Base-by-base conservation (phyloP, 1,140 invertebrate species). In the Steinernema feltiae region DNA sequence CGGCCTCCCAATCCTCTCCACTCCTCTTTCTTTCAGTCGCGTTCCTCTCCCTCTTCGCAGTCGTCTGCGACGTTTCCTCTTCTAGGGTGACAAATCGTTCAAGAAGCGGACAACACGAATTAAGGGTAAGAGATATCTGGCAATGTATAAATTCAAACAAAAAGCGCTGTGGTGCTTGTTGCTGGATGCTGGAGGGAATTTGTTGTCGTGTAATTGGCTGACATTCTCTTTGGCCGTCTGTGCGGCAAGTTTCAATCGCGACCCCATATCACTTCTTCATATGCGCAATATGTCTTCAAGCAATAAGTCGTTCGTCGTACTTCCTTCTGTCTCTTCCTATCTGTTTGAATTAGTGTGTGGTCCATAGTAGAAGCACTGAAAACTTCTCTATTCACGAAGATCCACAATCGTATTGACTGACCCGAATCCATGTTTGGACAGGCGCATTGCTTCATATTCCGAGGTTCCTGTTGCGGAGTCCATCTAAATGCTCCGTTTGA, bases 101-200 rank as follows among this genome's bases (percentile, higher is more conserved):
- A 27, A 63, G 24, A 63, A 63, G 53, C 53, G 53, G 24, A 63
- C 53, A 63, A 63, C 53, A 63, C 53, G 24, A 63, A 63, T 63
- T 63, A 63, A 63, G 53, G 53, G 24, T 27, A 63, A 15, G 24
- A 63, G 53, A 63, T 63, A 63, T 63, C 53, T 63, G 53, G 15
- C 15, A 27, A 63, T 63, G 53, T 21, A 63, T 63, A 63, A 63
- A 63, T 63, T 27, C 53, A 17, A 21, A 27, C 53, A 21, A 63
- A 27, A 63, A 27, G 53, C 53, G 53, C 3, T 63, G 35, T 17
- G 53, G 53, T 27, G 7, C 53, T 27, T 63, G 15, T 63, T 63
- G 53, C 41, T n/a, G 41, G 7, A n/a, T 63, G 53, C 24, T 27
- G 12, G 53, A 41, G 35, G 35, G 18, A 41, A 7, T 7, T 18